Evolutionary conservation across 1,140 invertebrate species (phyloP).

Genomic region (Atta cephalotes): DNA sequence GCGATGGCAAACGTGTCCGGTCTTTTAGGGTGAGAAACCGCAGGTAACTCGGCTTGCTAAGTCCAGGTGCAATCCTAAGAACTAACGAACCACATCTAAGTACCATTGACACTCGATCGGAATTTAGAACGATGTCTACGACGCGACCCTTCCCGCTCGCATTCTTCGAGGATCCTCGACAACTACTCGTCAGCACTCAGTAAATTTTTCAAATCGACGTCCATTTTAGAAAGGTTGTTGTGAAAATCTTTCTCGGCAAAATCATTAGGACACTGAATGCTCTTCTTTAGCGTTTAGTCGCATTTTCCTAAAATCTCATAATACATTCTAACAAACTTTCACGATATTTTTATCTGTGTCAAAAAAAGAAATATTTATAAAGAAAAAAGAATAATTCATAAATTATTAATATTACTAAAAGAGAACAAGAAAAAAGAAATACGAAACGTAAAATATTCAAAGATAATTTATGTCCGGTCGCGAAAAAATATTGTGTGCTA

Average conservation of each 20-base stretch:
- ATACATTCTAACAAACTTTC: background rate
- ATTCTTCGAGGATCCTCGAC: constrained; percentile 32
- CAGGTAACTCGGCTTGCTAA: constrained; percentile 52
- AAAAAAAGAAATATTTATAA: too few relatives aligned
- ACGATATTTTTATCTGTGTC: background rate
- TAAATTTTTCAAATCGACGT: constrained; percentile 57
- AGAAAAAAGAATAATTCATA: background rate
- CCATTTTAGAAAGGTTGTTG: constrained; percentile 51
- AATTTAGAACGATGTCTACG: constrained; percentile 55
- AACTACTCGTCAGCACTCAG: constrained; percentile 10
- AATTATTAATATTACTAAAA: background rate
- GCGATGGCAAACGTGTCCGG: constrained; percentile 63
- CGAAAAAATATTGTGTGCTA: background rate
- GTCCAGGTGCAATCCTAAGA: constrained; percentile 56
- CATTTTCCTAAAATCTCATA: background rate
- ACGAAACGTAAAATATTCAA: background rate
- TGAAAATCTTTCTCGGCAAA: background rate
- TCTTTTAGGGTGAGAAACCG: constrained; percentile 27
- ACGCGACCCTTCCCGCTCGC: constrained; percentile 25
- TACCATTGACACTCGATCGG: constrained; percentile 64
- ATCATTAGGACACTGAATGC: constrained; percentile 27
- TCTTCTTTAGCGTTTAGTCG: background rate
- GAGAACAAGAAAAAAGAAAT: background rate
- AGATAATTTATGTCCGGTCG: constrained; percentile 23
- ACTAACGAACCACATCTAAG: constrained; percentile 70